phyloP scores from a whole-genome alignment of 2,113 vertebrate species.

The Ancistrus triradiatus region DNA sequence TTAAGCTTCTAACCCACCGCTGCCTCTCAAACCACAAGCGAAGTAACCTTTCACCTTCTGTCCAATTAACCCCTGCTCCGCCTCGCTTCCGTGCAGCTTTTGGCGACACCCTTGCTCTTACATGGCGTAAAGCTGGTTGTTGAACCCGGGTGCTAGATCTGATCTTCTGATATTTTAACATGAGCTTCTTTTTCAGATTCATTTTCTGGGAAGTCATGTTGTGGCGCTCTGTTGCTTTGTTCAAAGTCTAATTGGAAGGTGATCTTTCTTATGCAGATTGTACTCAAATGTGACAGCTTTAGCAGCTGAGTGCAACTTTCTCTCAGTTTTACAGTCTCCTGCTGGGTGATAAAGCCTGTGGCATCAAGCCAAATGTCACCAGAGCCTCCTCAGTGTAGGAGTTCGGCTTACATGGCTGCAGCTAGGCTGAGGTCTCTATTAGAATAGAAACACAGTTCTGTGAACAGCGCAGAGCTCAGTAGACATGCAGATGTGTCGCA shows the following conservation, averaged over 20 bases:
- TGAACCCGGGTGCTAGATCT: no score
- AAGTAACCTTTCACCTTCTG: slow-evolving; percentile 31
- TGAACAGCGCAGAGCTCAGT: not conserved
- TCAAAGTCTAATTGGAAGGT: no score
- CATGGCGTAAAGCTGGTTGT: no score
- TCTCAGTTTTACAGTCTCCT: not conserved
- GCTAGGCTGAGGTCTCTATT: no score
- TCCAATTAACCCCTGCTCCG: slow-evolving; percentile 34
- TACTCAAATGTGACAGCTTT: not conserved
- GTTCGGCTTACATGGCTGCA: no score
- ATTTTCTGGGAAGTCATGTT: no score
- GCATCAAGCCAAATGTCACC: not conserved
- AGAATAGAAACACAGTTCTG: not conserved
- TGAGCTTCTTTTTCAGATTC: no score
- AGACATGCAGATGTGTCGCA: no score
- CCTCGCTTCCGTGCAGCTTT: slow-evolving; percentile 11
- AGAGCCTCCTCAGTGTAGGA: no score
- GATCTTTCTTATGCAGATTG: no score
- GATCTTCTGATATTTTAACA: no score
- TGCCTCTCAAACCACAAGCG: slow-evolving; percentile 13
- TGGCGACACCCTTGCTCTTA: not conserved
- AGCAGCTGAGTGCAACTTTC: not conserved
- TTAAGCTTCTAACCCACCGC: slow-evolving; percentile 29
- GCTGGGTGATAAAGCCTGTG: not conserved
- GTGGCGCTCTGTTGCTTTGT: no score